A percentile compares a stretch with the other conserved stretches of the same genome.
Evolutionary conservation across 2,113 vertebrate species (phyloP).

Genomic region (Prinia subflava): DNA sequence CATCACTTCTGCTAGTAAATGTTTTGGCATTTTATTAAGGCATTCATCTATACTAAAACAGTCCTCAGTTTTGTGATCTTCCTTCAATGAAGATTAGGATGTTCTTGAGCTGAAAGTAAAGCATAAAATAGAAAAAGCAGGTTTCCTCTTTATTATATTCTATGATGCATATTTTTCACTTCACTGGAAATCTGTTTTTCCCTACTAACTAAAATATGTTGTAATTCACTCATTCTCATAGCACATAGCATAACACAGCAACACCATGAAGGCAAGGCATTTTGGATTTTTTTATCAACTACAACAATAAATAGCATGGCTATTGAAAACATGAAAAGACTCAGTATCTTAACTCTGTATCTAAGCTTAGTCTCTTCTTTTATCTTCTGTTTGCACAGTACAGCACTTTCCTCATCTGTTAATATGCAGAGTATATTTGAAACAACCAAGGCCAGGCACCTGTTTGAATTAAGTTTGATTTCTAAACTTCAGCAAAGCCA

Average conservation of each 20-base stretch:
- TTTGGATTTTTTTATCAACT: neutral
- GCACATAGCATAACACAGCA: neutral
- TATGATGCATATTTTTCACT: neutral
- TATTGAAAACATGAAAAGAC: neutral
- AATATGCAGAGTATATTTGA: neutral
- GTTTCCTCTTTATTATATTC: neutral
- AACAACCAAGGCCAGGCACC: neutral
- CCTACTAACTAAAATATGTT: neutral
- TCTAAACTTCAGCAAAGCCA: neutral
- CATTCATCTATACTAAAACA: neutral
- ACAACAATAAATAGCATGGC: neutral
- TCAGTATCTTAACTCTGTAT: neutral
- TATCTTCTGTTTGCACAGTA: neutral
- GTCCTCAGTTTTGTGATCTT: constrained; percentile 30
- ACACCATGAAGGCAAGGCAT: neutral
- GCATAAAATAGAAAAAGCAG: neutral
- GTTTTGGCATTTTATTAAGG: neutral
- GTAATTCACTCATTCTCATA: neutral
- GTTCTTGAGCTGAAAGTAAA: constrained; percentile 13
- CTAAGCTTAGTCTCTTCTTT: neutral
- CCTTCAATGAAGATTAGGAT: constrained; percentile 17
- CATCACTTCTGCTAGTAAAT: neutral
- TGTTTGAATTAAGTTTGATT: neutral
- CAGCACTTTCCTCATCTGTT: neutral
- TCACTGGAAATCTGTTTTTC: neutral